Evolutionary conservation across 2,113 vertebrate genomes (phyloP).

Genomic region (Alligator sinensis): DNA sequence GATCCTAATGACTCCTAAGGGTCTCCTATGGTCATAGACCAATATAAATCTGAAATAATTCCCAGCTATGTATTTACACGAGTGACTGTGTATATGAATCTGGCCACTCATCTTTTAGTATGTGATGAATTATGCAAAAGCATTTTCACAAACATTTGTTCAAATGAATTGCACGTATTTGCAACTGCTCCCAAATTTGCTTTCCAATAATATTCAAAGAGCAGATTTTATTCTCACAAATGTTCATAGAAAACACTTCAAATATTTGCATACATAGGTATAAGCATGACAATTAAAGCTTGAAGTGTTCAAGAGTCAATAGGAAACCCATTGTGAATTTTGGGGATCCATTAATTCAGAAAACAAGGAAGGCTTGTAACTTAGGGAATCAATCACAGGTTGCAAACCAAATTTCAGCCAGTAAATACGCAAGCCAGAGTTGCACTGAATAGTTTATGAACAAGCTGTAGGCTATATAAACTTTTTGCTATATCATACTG

Average conservation of each 20-base stretch:
- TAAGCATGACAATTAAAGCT: not conserved
- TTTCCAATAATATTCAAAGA: not conserved
- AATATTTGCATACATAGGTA: not conserved
- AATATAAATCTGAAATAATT: not conserved
- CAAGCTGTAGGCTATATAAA: not conserved
- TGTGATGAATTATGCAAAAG: not conserved
- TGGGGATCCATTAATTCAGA: not conserved
- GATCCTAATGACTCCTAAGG: not conserved
- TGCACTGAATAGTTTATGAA: not conserved
- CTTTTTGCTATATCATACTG: not conserved
- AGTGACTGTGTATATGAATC: not conserved
- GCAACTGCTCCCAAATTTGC: not conserved
- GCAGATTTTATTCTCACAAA: not conserved
- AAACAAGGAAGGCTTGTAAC: not conserved
- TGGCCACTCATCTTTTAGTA: not conserved
- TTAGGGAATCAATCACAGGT: not conserved
- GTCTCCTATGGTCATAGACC: not conserved
- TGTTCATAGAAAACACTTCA: fast-evolving
- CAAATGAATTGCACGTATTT: not conserved
- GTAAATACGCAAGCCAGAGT: not conserved
- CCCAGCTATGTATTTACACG: not conserved
- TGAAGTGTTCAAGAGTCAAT: not conserved
- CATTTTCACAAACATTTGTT: not conserved
- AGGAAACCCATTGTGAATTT: not conserved
- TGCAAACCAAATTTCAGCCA: not conserved